A percentile compares a stretch with the other conserved stretches of the same genome.
Conservation (phyloP, 1,140 invertebrate species). For the Drosophila aff. region DNA sequence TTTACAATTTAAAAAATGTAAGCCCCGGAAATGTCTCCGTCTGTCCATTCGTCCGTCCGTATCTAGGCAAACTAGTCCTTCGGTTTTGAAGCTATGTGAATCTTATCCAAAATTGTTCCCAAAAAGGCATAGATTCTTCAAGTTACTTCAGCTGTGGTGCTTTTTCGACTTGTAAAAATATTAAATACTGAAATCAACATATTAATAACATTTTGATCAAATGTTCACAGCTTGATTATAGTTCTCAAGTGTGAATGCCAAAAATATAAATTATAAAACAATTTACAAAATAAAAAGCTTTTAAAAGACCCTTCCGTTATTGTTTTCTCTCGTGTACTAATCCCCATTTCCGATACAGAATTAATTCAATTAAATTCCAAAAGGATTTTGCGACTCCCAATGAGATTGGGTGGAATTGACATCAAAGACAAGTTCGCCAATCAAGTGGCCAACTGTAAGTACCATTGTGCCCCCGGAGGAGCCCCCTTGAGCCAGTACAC, state of each 20-base stretch:
- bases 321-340: neutral
- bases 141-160: neutral
- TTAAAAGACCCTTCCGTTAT: neutral
- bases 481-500: conserved; percentile 26
- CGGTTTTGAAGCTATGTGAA: too few relatives aligned
- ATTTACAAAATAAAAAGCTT: neutral
- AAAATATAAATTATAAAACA: neutral
- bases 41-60: too few relatives aligned
- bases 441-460: conserved; percentile 51
- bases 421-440: conserved; percentile 53
- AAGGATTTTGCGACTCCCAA: conserved; percentile 6
- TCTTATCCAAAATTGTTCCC: too few relatives aligned
- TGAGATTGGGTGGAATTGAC: neutral
- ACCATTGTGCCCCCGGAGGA: conserved; percentile 4
- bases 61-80: too few relatives aligned
- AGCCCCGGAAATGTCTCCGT: too few relatives aligned
- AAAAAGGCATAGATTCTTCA: too few relatives aligned
- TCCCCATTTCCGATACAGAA: neutral
- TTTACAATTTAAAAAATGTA: too few relatives aligned
- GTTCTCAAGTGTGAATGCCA: neutral
- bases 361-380: conserved; percentile 45
- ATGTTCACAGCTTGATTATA: neutral
- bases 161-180: neutral
- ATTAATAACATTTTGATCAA: too few relatives aligned
- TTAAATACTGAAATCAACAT: neutral